These are phyloP conservation scores for Hyaena hyaena DNA, from an alignment of 2,113 vertebrate genomes.

Conservation along the genomic window DNA sequence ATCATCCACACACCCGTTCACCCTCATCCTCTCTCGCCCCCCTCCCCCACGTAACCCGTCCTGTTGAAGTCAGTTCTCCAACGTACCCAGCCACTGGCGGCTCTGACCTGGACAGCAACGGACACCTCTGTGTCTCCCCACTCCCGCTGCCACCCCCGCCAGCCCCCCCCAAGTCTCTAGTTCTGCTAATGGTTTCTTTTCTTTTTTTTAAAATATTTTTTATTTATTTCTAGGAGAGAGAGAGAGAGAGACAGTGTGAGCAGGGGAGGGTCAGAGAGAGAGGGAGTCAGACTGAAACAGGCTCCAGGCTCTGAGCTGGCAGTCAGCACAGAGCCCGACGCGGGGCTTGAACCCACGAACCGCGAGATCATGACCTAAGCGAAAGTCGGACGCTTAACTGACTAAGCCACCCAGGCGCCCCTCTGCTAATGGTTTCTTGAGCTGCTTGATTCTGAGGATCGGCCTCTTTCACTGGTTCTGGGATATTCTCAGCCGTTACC, in stretches of 20 bases:
- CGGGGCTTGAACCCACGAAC: too few species aligned
- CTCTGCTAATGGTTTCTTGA: not conserved
- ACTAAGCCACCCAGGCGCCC: too few species aligned
- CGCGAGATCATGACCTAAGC: too few species aligned
- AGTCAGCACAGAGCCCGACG: too few species aligned
- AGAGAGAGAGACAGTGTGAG: too few species aligned
- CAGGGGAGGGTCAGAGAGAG: too few species aligned
- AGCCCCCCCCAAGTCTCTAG: not conserved
- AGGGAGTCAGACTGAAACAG: too few species aligned
- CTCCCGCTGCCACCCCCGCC: accelerated
- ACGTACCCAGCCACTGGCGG: not conserved
- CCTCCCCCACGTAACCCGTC: not conserved
- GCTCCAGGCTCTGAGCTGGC: too few species aligned
- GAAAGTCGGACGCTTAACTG: too few species aligned
- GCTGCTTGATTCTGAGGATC: not conserved
- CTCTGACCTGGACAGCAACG: not conserved
- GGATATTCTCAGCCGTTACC: not conserved
- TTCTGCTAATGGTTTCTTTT: not conserved
- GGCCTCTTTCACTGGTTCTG: not conserved
- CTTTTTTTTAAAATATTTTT: too few species aligned
- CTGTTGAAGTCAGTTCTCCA: not conserved
- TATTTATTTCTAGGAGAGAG: too few species aligned
- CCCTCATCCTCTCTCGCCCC: not conserved
- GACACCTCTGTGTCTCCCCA: not conserved
- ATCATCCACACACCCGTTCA: too few species aligned